Base-by-base conservation (phyloP, 2,113 vertebrate species). In the Silurus meridionalis region DNA sequence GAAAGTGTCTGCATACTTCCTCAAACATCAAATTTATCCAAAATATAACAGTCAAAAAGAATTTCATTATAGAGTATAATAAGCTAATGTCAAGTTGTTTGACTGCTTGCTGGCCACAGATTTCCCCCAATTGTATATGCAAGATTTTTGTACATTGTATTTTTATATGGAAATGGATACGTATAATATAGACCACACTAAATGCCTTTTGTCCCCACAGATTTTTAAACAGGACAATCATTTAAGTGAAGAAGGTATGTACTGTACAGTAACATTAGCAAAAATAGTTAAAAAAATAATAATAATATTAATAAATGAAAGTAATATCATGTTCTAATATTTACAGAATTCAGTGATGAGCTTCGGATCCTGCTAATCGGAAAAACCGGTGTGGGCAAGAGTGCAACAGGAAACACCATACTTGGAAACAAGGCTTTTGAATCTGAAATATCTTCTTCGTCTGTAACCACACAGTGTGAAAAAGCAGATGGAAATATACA, bases 371-470 rank as follows among this genome's bases (percentile, higher is more conserved):
- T 89, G 25, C 13, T 90, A 52, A 55, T 87, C 15, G 87, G 87
- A 72, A 87, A 87, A 82, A 90, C 86, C 14, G 89, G 85, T 2
- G 86, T 83, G 64, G 89, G 87, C 21, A 88, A 88, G 21, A 88
- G 87, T 8, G 71, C 89, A 63, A 50, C 87, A 69, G 89, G 87
- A 82, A 86, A 88, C 84, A 80, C 64, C 46, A 89, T 89, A 15
- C 57, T 86, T 3, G 21, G 83, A 0, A 46, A 77, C 75, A 74
- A 80, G 0, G 50, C 58, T 7, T 90, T 91, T 46, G 57, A 67
- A 50, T 89, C 90, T 2, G 55, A 86, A 6, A 6, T 87, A 13
- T 72, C 75, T 0, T 58, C 86, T 10, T 79, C 72, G 0, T 85
- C 89, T 85, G 67, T 87, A 23, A 90, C 87, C 0, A 23, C 17